Conservation (phyloP, 2,797 vertebrate species). For the Salmo trutta region DNA sequence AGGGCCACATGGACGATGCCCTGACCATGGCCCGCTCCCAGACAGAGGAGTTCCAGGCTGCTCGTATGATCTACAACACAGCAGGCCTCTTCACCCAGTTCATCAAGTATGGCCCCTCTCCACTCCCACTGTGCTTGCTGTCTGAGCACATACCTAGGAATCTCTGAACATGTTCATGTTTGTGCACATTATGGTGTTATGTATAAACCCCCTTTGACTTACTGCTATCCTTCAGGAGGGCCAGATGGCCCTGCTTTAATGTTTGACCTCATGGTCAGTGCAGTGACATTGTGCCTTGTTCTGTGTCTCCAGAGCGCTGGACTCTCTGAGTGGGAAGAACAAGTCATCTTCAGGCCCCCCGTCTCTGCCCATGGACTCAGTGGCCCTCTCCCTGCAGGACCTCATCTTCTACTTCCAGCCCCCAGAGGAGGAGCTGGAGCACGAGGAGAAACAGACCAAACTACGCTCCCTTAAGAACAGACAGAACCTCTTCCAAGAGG, state of each 20-base stretch:
- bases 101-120: slow-evolving; percentile 79
- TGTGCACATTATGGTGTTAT: no score
- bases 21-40: slow-evolving; percentile 89
- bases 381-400: slow-evolving; percentile 89
- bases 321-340: slow-evolving; percentile 87
- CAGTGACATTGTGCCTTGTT: slow-evolving; percentile 1
- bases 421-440: slow-evolving; percentile 89
- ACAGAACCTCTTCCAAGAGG: slow-evolving; percentile 94
- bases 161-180: no score
- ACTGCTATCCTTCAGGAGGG: neutral
- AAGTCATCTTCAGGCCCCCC: slow-evolving; percentile 75
- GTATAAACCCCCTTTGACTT: neutral
- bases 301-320: slow-evolving; percentile 77
- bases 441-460: slow-evolving; percentile 92
- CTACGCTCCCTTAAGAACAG: slow-evolving; percentile 91
- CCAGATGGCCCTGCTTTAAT: neutral
- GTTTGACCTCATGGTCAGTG: neutral
- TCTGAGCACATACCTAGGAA: neutral
- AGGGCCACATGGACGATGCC: slow-evolving; percentile 94
- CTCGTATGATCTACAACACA: slow-evolving; percentile 92
- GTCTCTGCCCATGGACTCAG: slow-evolving; percentile 83
- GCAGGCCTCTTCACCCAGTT: slow-evolving; percentile 89
- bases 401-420: slow-evolving; percentile 92
- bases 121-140: neutral
- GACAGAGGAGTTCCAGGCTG: slow-evolving; percentile 89